Conservation (phyloP, 2,113 vertebrate genomes). For the Ophthalmolycus amberensis region DNA sequence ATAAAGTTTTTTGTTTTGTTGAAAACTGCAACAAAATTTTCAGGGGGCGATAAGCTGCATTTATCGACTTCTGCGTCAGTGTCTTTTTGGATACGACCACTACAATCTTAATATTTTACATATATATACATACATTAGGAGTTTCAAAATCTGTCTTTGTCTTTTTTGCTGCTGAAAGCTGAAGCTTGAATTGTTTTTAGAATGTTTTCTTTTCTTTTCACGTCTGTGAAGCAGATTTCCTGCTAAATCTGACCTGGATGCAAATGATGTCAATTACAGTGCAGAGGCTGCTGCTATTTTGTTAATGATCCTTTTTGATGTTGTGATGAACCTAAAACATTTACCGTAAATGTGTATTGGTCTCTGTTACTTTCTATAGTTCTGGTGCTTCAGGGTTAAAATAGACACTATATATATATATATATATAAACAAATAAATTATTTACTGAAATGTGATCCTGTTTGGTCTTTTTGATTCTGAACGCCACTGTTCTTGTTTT, state of each 20-base stretch:
- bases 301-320: background rate
- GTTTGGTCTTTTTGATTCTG: background rate
- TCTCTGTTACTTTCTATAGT: background rate
- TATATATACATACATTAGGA: background rate
- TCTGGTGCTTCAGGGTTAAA: conserved; percentile 27
- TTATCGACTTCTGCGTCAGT: background rate
- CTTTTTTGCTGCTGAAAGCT: background rate
- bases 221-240: background rate
- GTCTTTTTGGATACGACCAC: background rate
- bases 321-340: background rate
- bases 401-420: too few relatives aligned
- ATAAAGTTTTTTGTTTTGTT: background rate
- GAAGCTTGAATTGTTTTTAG: background rate
- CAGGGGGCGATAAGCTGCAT: background rate
- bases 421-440: conserved; percentile 48
- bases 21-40: background rate
- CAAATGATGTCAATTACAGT: background rate
- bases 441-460: background rate
- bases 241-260: background rate
- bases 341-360: background rate
- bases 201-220: background rate
- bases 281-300: background rate
- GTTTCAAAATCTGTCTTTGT: too few relatives aligned
- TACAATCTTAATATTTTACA: background rate
- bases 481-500: background rate